phyloP scores from a whole-genome alignment of 2,113 vertebrate genomes.

The Equus quagga region DNA sequence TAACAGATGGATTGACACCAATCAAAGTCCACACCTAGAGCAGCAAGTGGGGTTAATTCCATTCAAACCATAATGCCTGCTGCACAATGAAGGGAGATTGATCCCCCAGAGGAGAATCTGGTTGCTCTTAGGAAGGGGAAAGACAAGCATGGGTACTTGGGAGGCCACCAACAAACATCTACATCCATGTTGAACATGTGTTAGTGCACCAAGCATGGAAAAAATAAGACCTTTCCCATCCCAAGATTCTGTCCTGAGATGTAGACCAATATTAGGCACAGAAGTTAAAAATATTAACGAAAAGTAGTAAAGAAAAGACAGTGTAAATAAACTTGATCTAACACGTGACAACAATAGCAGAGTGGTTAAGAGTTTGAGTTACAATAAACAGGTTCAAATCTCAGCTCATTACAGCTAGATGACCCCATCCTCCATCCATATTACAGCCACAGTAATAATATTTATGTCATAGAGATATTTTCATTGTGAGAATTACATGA shows the following conservation, averaged over 20 bases:
- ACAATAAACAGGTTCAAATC: not conserved
- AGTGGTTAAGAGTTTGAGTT: not conserved
- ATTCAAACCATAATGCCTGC: not conserved
- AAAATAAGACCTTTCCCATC: not conserved
- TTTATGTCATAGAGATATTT: not conserved
- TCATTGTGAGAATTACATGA: not conserved
- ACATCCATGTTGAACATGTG: not conserved
- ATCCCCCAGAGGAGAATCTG: not conserved
- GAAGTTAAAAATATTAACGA: conserved; percentile 21
- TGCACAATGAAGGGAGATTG: not conserved
- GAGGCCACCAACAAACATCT: not conserved
- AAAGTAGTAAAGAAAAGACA: not conserved
- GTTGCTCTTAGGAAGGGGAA: not conserved
- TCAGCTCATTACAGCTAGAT: not conserved
- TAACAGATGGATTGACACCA: not conserved
- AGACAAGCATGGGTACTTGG: not conserved
- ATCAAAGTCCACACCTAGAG: not conserved
- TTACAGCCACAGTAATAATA: not conserved
- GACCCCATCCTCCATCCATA: not conserved
- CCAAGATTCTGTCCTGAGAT: not conserved
- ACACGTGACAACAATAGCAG: not conserved
- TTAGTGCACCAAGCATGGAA: not conserved
- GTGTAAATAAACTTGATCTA: not conserved
- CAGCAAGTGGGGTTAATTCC: not conserved
- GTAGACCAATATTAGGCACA: not conserved